Evolutionary conservation across 2,113 vertebrate genomes (phyloP).

Genomic region (Clarias batrachus): DNA sequence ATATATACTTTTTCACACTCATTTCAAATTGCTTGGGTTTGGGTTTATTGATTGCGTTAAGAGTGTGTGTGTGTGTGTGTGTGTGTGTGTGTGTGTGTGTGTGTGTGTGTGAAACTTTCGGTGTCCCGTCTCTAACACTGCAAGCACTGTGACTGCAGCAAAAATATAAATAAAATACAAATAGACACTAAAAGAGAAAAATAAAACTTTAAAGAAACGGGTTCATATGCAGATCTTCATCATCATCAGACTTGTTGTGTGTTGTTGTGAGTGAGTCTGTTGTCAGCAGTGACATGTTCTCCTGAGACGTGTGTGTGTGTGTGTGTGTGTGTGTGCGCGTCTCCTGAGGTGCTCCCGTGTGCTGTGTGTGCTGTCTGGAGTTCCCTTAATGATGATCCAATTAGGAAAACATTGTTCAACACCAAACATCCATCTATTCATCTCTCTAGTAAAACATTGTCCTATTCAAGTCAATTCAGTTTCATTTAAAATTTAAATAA

Average conservation of each 20-base stretch:
- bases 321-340: conserved; percentile 21
- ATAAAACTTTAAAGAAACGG: background rate
- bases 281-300: conserved; percentile 46
- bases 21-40: background rate
- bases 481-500: too few species aligned
- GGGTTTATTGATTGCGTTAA: background rate
- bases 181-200: background rate
- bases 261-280: conserved; percentile 25
- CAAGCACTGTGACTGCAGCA: background rate
- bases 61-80: background rate
- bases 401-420: conserved; percentile 71
- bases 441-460: background rate
- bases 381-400: conserved; percentile 72
- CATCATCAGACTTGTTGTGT: conserved; percentile 3
- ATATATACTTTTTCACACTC: background rate
- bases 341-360: conserved; percentile 32
- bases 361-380: conserved; percentile 48
- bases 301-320: conserved; percentile 5
- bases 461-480: too few species aligned
- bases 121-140: background rate
- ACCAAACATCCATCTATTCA: conserved; percentile 61
- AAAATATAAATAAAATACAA: background rate
- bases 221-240: background rate
- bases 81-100: too few species aligned
- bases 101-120: background rate